phyloP scores from a whole-genome alignment of 2,113 vertebrate species.

The Nettapus auritus region DNA sequence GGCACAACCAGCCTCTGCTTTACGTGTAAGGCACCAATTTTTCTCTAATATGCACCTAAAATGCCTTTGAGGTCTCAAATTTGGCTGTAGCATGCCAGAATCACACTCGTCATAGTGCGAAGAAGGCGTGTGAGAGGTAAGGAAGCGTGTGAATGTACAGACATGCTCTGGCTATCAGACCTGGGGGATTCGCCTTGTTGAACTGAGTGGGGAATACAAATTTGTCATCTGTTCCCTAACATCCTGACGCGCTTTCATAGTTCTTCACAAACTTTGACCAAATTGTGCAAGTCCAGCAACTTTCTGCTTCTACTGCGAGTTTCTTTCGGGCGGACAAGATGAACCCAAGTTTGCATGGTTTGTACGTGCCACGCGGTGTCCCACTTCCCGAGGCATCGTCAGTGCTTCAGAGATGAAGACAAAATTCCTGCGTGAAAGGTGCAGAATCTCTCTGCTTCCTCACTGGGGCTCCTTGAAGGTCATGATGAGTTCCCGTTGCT shows the following conservation, averaged over 20 bases:
- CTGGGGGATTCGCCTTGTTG: not conserved
- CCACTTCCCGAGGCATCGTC: fast-evolving
- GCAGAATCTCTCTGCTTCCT: not conserved
- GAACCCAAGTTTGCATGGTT: fast-evolving
- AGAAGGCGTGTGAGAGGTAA: not conserved
- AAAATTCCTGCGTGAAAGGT: fast-evolving
- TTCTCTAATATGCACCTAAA: fast-evolving
- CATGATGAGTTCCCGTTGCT: constrained; percentile 57
- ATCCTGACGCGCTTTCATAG: not conserved
- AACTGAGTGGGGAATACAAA: not conserved
- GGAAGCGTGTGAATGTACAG: not conserved
- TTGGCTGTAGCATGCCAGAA: not conserved
- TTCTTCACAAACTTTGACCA: not conserved
- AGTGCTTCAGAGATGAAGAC: fast-evolving
- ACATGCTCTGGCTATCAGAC: no score
- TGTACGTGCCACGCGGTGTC: fast-evolving
- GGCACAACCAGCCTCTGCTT: not conserved
- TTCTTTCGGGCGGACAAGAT: not conserved
- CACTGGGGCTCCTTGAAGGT: constrained; percentile 45
- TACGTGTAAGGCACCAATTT: not conserved
- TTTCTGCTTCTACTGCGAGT: not conserved
- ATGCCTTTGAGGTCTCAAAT: not conserved
- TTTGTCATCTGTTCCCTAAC: not conserved
- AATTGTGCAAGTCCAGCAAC: not conserved
- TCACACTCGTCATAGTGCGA: not conserved